phyloP scores from a whole-genome alignment of 1,140 invertebrate genomes.

The Drosophila kikkawai region DNA sequence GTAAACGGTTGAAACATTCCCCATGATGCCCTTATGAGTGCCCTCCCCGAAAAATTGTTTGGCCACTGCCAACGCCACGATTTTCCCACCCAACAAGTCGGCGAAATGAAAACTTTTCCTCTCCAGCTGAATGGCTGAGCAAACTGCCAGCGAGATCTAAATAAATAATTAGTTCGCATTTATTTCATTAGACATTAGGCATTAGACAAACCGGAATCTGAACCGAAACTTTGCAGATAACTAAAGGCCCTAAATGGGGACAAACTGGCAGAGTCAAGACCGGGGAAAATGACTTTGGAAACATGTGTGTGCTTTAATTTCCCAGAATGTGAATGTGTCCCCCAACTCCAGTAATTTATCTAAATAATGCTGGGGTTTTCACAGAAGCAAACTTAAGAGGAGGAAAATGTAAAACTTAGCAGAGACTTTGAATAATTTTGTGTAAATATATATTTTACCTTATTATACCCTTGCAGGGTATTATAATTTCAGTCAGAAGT shows the following conservation, averaged over 20 bases:
- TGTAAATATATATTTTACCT: too few relatives aligned
- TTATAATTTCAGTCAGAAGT: too few relatives aligned
- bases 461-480: too few relatives aligned
- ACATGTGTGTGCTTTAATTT: slow-evolving; percentile 27
- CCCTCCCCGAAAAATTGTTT: slow-evolving; percentile 9
- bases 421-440: background rate
- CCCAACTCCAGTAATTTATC: slow-evolving; percentile 14
- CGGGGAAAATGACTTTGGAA: slow-evolving; percentile 30
- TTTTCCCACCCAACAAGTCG: slow-evolving; percentile 12
- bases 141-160: slow-evolving; percentile 52
- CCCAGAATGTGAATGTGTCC: background rate
- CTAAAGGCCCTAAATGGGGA: slow-evolving; percentile 36
- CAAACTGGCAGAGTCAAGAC: background rate
- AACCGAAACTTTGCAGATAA: slow-evolving; percentile 30
- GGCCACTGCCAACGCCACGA: background rate
- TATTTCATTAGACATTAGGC: slow-evolving; percentile 43
- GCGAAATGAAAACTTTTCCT: slow-evolving; percentile 53
- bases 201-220: slow-evolving; percentile 26
- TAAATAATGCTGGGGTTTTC: slow-evolving; percentile 2
- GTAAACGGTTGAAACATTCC: slow-evolving; percentile 59
- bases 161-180: slow-evolving; percentile 55
- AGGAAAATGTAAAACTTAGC: background rate
- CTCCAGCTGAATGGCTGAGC: slow-evolving; percentile 46
- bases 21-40: slow-evolving; percentile 41
- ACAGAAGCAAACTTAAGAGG: background rate